Conservation (phyloP, 2,888 invertebrate genomes). For the Drosophila subquinaria region DNA sequence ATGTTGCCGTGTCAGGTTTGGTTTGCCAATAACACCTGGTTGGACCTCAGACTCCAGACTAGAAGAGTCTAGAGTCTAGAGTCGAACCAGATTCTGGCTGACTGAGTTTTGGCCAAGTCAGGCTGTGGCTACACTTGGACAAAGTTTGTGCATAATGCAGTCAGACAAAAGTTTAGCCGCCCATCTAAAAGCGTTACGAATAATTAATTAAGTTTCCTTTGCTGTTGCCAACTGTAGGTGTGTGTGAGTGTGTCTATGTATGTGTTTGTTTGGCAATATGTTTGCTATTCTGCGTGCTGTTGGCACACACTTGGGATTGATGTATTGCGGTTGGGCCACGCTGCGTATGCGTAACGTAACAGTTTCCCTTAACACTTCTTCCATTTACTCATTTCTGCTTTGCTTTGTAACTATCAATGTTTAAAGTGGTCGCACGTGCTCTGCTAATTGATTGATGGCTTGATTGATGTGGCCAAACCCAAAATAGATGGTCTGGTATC, state of each 20-base stretch:
- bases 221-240: neutral
- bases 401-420: constrained; percentile 7
- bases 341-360: constrained; percentile 21
- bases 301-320: constrained; percentile 37
- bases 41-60: neutral
- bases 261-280: constrained; percentile 31
- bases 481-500: neutral
- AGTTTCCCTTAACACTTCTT: constrained; percentile 2
- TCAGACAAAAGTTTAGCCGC: constrained; percentile 52
- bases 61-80: neutral
- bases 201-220: constrained; percentile 63
- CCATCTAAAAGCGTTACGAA: constrained; percentile 44
- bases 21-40: constrained; percentile 25
- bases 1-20: constrained; percentile 8
- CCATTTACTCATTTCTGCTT: neutral
- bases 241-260: neutral
- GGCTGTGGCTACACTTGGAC: constrained; percentile 17
- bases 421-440: constrained; percentile 23
- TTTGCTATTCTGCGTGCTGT: constrained; percentile 23
- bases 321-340: constrained; percentile 25
- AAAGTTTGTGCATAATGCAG: constrained; percentile 65
- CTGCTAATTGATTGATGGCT: constrained; percentile 25
- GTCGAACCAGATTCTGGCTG: neutral
- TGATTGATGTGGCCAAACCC: constrained; percentile 13
- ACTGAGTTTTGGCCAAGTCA: neutral